Evolutionary conservation across 2,113 vertebrate species (phyloP).

Genomic region (Microtus ochrogaster): DNA sequence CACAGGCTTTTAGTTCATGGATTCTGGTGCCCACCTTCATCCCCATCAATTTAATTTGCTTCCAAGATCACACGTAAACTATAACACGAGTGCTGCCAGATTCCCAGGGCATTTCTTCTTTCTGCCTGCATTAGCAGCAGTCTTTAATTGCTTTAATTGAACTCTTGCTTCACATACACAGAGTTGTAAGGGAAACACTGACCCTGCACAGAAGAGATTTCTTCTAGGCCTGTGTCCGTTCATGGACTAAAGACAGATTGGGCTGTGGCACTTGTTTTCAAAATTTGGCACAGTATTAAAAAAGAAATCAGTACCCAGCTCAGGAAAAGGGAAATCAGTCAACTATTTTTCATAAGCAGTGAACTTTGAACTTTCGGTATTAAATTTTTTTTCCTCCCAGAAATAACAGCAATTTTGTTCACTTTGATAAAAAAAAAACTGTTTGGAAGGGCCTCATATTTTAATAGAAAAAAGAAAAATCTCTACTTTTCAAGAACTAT

Average conservation of each 20-base stretch:
- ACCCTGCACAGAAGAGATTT: background rate
- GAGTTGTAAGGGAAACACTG: constrained; percentile 22
- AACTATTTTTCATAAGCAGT: background rate
- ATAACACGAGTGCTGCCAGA: background rate
- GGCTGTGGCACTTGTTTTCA: background rate
- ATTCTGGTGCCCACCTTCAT: background rate
- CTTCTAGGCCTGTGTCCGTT: background rate
- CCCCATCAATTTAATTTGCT: background rate
- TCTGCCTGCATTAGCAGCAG: background rate
- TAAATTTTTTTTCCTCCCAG: constrained; percentile 44
- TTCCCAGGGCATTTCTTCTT: background rate
- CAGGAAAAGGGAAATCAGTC: constrained; percentile 32
- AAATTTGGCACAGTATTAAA: constrained; percentile 10
- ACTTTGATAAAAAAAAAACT: constrained; percentile 49
- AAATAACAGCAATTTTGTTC: constrained; percentile 27
- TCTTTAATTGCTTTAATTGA: background rate
- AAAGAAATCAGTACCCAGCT: background rate
- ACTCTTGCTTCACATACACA: background rate
- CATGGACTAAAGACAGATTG: background rate
- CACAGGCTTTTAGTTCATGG: background rate
- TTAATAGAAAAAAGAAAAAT: constrained; percentile 10
- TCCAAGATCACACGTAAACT: constrained; percentile 22
- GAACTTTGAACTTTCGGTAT: constrained; percentile 13
- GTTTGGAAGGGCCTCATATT: background rate
- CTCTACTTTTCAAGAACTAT: constrained; percentile 61